phyloP scores from a whole-genome alignment of 2,113 vertebrate genomes.

The Coptodon rendalli region DNA sequence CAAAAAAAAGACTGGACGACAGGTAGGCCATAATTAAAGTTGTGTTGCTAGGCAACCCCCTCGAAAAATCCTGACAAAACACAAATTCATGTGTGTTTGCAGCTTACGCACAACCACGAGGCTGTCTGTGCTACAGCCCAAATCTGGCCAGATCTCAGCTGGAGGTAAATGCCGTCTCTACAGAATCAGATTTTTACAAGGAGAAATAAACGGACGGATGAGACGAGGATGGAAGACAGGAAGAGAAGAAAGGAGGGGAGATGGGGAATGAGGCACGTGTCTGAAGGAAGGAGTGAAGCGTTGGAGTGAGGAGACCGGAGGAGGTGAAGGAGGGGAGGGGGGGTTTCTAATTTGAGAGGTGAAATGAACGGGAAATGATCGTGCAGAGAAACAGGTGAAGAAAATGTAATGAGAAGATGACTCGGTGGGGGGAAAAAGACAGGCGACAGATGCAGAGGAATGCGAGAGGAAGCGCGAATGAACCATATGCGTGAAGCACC shows the following conservation, averaged over 20 bases:
- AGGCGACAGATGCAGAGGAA: neutral
- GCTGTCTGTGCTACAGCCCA: neutral
- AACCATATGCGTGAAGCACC: neutral
- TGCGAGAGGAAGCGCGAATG: neutral
- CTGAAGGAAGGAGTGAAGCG: neutral
- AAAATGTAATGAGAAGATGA: neutral
- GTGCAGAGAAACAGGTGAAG: neutral
- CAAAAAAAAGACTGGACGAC: neutral
- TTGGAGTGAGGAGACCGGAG: neutral
- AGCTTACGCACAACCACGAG: neutral
- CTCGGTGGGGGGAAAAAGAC: neutral
- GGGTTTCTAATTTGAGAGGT: constrained; percentile 10
- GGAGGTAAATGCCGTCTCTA: constrained; percentile 5
- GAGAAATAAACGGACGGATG: neutral
- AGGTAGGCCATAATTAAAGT: neutral
- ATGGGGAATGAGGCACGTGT: neutral
- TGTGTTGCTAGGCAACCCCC: neutral
- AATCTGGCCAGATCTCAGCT: constrained; percentile 37
- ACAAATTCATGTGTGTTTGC: neutral
- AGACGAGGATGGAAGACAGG: neutral
- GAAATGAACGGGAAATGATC: neutral
- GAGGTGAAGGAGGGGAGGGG: neutral
- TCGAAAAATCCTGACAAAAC: neutral
- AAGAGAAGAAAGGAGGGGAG: neutral
- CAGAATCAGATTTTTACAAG: neutral